These are phyloP conservation scores for Lathamus discolor DNA, from an alignment of 2,113 vertebrate species.

Conservation along the genomic window DNA sequence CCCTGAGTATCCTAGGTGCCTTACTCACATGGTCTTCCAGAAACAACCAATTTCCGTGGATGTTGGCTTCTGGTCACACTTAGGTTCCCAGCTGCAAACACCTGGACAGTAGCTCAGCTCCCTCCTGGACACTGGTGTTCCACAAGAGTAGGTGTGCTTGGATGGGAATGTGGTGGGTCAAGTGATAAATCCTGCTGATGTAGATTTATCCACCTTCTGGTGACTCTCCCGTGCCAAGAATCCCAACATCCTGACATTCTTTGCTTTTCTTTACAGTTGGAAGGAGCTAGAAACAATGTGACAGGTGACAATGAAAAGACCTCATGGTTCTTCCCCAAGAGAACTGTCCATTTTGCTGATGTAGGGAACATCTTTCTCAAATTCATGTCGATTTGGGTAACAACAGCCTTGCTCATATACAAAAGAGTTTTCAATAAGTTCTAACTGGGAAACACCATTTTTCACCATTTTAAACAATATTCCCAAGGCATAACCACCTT, in stretches of 20 bases:
- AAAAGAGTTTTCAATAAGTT: neutral
- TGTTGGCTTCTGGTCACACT: neutral
- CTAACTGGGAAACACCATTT: neutral
- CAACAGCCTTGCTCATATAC: rapidly evolving
- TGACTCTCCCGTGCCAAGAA: neutral
- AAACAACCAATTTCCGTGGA: neutral
- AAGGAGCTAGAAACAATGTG: neutral
- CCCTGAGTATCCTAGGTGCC: neutral
- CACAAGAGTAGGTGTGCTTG: neutral
- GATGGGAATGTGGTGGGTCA: neutral
- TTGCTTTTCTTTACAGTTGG: rapidly evolving
- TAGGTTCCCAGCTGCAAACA: neutral
- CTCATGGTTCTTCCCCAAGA: rapidly evolving
- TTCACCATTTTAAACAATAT: neutral
- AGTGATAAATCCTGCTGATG: neutral
- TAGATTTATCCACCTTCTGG: neutral
- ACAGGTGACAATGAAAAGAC: neutral
- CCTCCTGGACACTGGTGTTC: neutral
- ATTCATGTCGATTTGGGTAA: neutral
- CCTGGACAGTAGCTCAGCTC: neutral
- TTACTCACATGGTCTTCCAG: rapidly evolving
- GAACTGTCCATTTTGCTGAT: neutral
- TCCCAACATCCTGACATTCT: neutral
- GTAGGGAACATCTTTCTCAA: neutral
- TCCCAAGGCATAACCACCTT: neutral